These are phyloP conservation scores for Polia nebulosa DNA, from an alignment of 2,888 invertebrate species.

Conservation along the genomic window DNA sequence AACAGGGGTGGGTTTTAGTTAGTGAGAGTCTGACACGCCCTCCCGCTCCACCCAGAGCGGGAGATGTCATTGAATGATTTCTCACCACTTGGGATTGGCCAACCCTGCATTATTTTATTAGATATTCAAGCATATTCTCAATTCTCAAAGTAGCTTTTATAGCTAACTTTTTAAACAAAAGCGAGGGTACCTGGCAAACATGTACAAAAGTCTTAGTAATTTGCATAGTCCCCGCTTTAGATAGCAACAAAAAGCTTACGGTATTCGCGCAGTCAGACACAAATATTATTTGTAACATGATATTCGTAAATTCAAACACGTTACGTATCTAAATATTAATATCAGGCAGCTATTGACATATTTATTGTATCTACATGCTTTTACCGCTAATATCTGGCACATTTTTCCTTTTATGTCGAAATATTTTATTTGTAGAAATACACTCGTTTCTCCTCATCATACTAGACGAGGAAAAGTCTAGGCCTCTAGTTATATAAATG, in stretches of 20 bases:
- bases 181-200: neutral
- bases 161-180: too few relatives aligned
- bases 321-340: conserved; percentile 46
- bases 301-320: conserved; percentile 48
- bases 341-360: conserved; percentile 57
- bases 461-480: neutral
- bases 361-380: conserved; percentile 52
- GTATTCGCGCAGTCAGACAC: conserved; percentile 26
- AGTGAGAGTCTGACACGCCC: too few relatives aligned
- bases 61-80: too few relatives aligned
- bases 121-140: neutral
- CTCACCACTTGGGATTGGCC: too few relatives aligned
- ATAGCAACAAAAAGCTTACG: neutral
- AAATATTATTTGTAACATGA: conserved; percentile 45
- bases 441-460: conserved; percentile 12
- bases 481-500: neutral
- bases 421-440: conserved; percentile 29
- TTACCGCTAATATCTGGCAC: conserved; percentile 19
- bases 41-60: too few relatives aligned
- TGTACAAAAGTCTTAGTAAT: neutral
- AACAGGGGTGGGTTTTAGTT: too few relatives aligned
- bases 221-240: neutral
- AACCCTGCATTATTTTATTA: too few relatives aligned
- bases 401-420: conserved; percentile 14
- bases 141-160: too few relatives aligned